These are phyloP conservation scores for Eutolmus rufibarbis DNA, from an alignment of 2,888 invertebrate genomes.

Conservation along the genomic window DNA sequence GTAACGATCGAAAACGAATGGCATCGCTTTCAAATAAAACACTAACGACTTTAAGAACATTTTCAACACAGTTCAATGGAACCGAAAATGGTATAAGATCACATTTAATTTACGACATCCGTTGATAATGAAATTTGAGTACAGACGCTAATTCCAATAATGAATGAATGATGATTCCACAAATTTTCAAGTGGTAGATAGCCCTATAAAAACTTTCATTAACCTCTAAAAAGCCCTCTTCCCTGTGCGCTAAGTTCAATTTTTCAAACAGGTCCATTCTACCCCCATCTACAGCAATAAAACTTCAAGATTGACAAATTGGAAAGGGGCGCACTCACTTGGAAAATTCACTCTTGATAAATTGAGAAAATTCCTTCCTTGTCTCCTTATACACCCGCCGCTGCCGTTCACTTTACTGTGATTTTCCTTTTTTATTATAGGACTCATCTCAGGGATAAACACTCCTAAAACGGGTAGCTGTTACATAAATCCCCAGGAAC, in stretches of 20 bases:
- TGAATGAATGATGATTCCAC: slow-evolving; percentile 23
- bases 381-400: slow-evolving; percentile 43
- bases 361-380: slow-evolving; percentile 49
- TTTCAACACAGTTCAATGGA: background rate
- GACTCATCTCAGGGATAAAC: slow-evolving; percentile 31
- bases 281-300: slow-evolving; percentile 18
- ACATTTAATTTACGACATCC: background rate
- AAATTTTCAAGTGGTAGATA: slow-evolving; percentile 13
- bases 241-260: background rate
- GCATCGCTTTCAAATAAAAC: background rate
- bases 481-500: slow-evolving; percentile 23
- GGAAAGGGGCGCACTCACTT: slow-evolving; percentile 47
- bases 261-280: background rate
- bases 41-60: background rate
- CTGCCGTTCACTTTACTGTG: slow-evolving; percentile 44
- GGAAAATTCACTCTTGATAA: slow-evolving; percentile 49
- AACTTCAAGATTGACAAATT: slow-evolving; percentile 48
- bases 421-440: slow-evolving; percentile 48
- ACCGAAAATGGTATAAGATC: background rate
- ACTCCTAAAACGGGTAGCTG: slow-evolving; percentile 25
- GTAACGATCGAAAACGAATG: background rate
- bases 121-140: background rate
- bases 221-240: slow-evolving; percentile 1
- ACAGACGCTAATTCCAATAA: slow-evolving; percentile 5
- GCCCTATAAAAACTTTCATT: slow-evolving; percentile 31